These are phyloP conservation scores for Ictalurus punctatus DNA, from an alignment of 2,113 vertebrate species.

Conservation along the genomic window DNA sequence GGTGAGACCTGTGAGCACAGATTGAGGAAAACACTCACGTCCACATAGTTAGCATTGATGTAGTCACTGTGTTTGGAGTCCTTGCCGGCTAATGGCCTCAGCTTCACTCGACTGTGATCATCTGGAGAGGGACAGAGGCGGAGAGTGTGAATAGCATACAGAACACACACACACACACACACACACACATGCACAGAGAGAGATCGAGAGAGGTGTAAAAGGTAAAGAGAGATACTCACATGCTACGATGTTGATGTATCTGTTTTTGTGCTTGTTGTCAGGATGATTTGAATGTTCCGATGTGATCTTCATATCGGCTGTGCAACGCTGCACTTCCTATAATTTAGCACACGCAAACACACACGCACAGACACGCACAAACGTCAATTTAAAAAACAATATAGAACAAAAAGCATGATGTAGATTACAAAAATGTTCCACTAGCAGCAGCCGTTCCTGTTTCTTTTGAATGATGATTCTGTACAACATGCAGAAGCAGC, in stretches of 20 bases:
- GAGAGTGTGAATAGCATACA: slow-evolving; percentile 15
- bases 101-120: slow-evolving; percentile 94
- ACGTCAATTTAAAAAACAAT: background rate
- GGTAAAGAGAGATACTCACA: slow-evolving; percentile 71
- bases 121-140: slow-evolving; percentile 69
- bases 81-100: slow-evolving; percentile 88
- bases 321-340: slow-evolving; percentile 89
- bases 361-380: slow-evolving; percentile 1
- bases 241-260: slow-evolving; percentile 93
- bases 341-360: background rate
- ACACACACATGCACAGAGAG: background rate
- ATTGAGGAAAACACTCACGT: slow-evolving; percentile 78
- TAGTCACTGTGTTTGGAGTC: slow-evolving; percentile 96
- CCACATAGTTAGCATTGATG: slow-evolving; percentile 95
- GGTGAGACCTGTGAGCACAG: background rate
- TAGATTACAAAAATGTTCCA: background rate
- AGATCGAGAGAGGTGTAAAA: slow-evolving; percentile 10
- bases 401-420: background rate
- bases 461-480: slow-evolving; percentile 9
- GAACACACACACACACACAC: background rate
- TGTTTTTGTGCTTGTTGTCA: slow-evolving; percentile 94
- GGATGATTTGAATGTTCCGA: slow-evolving; percentile 91
- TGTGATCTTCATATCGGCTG: slow-evolving; percentile 88
- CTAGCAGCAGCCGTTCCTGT: background rate
- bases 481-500: background rate